phyloP scores from a whole-genome alignment of 2,888 invertebrate genomes.

The Lasioglossum figueresi region DNA sequence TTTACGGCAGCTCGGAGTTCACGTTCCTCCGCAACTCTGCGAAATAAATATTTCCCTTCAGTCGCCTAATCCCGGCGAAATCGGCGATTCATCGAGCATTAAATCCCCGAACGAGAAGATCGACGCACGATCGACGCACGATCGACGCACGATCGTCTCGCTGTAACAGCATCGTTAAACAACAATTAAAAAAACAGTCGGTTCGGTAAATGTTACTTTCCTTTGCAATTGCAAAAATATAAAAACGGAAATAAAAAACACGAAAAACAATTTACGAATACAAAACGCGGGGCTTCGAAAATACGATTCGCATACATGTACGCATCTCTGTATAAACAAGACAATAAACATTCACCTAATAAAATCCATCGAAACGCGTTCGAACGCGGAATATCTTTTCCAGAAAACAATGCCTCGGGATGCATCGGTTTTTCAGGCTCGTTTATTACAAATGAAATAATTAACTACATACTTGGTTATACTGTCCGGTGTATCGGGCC shows the following conservation, averaged over 20 bases:
- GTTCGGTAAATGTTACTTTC: background rate
- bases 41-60: constrained; percentile 14
- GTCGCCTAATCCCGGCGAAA: background rate
- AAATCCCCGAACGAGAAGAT: background rate
- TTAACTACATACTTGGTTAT: background rate
- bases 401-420: background rate
- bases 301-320: too few species aligned
- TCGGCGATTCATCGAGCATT: constrained; percentile 1
- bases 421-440: background rate
- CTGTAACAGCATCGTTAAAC: background rate
- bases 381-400: background rate
- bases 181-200: background rate
- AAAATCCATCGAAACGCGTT: background rate
- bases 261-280: background rate
- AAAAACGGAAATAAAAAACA: background rate
- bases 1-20: constrained; percentile 39
- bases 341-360: background rate
- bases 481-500: background rate
- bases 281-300: background rate
- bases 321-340: background rate
- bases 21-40: constrained; percentile 1
- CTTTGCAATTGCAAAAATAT: background rate
- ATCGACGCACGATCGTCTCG: background rate
- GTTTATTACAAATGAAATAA: background rate
- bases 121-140: background rate